These are phyloP conservation scores for Cinclus mexicanus DNA, from an alignment of 2,113 vertebrate species.

Conservation along the genomic window DNA sequence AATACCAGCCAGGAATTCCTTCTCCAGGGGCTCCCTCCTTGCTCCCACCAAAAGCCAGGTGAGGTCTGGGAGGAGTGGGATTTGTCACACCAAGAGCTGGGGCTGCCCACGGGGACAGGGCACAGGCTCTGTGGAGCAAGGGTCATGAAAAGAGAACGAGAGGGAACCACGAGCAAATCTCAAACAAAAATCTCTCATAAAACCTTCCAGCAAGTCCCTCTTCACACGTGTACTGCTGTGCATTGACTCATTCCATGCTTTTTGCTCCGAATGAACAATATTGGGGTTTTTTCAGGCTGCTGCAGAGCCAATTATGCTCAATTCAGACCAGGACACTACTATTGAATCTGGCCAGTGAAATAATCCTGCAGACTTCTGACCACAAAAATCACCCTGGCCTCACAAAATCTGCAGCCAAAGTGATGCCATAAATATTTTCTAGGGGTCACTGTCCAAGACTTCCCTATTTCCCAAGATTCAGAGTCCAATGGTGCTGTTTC, in stretches of 20 bases:
- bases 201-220: not conserved
- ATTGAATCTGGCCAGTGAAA: not conserved
- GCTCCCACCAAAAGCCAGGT: not conserved
- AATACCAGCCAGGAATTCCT: not conserved
- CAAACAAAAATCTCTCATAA: not conserved
- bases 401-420: not conserved
- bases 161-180: not conserved
- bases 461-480: not conserved
- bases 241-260: fast-evolving
- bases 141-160: fast-evolving
- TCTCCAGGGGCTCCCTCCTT: not conserved
- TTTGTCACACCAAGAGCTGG: no score
- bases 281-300: not conserved
- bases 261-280: not conserved
- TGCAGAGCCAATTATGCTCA: not conserved
- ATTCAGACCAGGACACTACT: not conserved
- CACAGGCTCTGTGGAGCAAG: not conserved
- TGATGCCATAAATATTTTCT: not conserved
- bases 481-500: not conserved
- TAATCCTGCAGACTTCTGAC: not conserved
- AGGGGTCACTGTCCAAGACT: not conserved
- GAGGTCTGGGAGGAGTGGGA: not conserved
- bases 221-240: not conserved
- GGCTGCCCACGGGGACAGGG: no score
- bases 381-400: not conserved